Base-by-base conservation (phyloP, 2,888 invertebrate species). In the Petrolisthes cinctipes region DNA sequence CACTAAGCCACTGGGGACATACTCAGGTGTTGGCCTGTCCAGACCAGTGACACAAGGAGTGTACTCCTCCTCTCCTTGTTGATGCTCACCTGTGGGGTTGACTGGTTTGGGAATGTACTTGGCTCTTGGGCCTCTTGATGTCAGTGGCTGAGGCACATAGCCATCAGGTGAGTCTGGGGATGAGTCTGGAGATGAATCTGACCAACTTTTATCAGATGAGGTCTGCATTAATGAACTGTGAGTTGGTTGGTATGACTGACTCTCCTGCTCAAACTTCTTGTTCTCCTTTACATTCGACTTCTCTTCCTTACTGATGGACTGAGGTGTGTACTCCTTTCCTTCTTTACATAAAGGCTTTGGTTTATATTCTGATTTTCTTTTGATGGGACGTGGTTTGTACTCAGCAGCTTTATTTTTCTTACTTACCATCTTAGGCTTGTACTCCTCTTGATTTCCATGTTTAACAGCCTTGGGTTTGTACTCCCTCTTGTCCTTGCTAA, bases 11-110 rank as follows among this genome's bases (percentile, higher is more conserved):
- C 87, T 87, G 17, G 87, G 87, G 7, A 88, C 81, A 68, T 88
- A 88, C 75, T 88, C 87, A 6, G 87, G 87, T 57, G 73, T 83
- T 7, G 87, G 87, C 23, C 81, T 88, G 80, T 84, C 87, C 17
- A 88, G 79, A 56, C 87, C 87, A 68, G 83, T 54, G 14, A 88
- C 56, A 75, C 53, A 83, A 14, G 87, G 87, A 20, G 75, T 84
- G 57, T 88, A 88, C 57, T 88, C 87, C 73, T 88, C 87, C 5
- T 82, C 37, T 37, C 37, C 37, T 2, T 37, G 37, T 37, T 37
- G 37, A 37, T 37, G 37, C 37, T 37, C 51, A 51, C 9, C 7
- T 73, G 53, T 53, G 14, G 56, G 23, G 7, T 9, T 9, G 11
- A 73, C 6, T 56, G 86, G 71, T 80, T 71, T 81, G 11, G 80